Base-by-base conservation (phyloP, 2,113 vertebrate species). In the Sterrhoptilus dennistouni region DNA sequence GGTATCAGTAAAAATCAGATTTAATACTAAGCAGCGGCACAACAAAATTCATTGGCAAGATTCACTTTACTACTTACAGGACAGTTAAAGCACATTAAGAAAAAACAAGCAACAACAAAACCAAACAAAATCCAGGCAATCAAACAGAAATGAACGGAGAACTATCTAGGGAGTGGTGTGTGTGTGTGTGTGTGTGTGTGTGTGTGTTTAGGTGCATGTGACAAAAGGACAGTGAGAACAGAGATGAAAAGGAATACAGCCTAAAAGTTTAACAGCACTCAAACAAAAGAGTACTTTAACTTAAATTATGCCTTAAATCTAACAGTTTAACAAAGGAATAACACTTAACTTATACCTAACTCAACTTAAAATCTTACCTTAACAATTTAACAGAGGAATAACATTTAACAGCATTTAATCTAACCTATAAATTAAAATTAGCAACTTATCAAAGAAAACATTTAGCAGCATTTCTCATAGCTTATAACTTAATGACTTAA, bases 191-290 rank as follows among this genome's bases (percentile, higher is more conserved):
- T 31, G 12, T 40, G 19, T 38, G n/a, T 33, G 47, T 23, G 47
- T 49, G 23, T 24, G 13, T 49, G 11, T 50, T 44, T 36, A 44
- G 33, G 68, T 83, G 10, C 0, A 0, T 36, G 59, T 47, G 40
- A n/a, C 9, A 56, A 47, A 64, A 74, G 29, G 23, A 47, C 24
- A n/a, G 12, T n/a, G 50, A 85, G 15, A 54, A 19, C 60, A 56
- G 21, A 56, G 42, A 40, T 56, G 16, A 40, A 56, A 64, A 28
- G 23, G 11, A 84, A 28, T 40, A 40, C 0, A 1, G 23, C 23
- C 28, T 45, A 33, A 47, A 64, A 56, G 35, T 75, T 56, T 29
- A 29, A 25, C n/a, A 75, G 35, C 60, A 35, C 3, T 75, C 50
- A 75, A 72, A 44, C 33, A 36, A 36, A 35, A 38, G 23, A 49